These are phyloP conservation scores for Oscheius sp. DNA, from an alignment of 2,888 invertebrate species.

Conservation along the genomic window DNA sequence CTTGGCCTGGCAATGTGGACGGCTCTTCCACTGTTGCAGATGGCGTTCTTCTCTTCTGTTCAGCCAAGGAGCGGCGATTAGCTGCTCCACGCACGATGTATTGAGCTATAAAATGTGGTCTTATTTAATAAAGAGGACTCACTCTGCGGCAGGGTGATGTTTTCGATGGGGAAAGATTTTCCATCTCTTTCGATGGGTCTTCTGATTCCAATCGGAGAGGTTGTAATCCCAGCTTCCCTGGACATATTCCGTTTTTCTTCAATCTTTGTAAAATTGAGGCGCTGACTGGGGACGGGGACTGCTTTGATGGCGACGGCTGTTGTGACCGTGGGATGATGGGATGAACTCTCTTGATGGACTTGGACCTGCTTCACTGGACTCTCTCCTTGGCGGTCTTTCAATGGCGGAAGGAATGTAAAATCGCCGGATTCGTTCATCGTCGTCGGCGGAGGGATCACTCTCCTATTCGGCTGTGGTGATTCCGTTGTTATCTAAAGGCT, in stretches of 20 bases:
- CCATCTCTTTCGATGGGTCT: conserved; percentile 1
- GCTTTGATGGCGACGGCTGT: conserved; percentile 46
- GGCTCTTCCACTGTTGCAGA: conserved; percentile 42
- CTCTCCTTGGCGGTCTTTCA: conserved; percentile 33
- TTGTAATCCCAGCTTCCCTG: conserved; percentile 6
- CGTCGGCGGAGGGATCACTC: conserved; percentile 29
- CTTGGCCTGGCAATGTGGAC: conserved; percentile 41
- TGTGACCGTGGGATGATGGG: conserved; percentile 22
- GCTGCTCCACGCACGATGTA: conserved; percentile 42
- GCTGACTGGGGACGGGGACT: conserved; percentile 69
- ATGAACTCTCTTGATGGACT: conserved; percentile 51
- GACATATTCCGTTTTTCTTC: conserved; percentile 45
- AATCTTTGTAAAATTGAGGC: conserved; percentile 63
- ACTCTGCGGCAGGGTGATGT: conserved; percentile 64
- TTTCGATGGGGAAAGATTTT: conserved; percentile 48
- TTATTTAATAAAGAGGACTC: conserved; percentile 33
- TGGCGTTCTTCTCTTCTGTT: conserved; percentile 31
- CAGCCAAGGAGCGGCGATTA: conserved; percentile 36
- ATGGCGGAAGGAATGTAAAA: conserved; percentile 69
- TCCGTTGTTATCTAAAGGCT: conserved; percentile 30
- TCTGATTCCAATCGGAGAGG: conserved; percentile 20
- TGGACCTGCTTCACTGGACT: conserved; percentile 68
- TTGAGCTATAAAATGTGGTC: conserved; percentile 45
- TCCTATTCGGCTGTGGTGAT: conserved; percentile 36
- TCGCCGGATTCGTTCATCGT: conserved; percentile 65